Base-by-base conservation (phyloP, 2,113 vertebrate species). In the Glareola pratincola region DNA sequence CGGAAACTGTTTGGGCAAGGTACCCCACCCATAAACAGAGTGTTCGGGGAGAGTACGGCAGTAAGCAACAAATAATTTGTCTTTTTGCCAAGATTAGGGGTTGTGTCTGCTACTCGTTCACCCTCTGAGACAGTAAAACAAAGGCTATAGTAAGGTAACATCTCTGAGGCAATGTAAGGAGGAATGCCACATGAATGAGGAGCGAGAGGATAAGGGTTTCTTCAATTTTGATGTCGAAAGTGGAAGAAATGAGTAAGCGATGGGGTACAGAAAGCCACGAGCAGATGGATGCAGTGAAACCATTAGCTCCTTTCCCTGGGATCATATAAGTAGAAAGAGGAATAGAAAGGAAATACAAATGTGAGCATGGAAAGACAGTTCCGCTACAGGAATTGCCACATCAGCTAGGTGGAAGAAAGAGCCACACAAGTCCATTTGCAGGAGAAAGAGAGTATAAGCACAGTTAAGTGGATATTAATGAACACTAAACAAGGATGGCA, bases 391-490 rank as follows among this genome's bases (percentile, higher is more conserved):
- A 97, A 91, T 11, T 94, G 81, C 64, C 86, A 94, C 90, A 91
- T 94, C 73, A 90, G 60, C 71, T 80, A 94, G 74, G 92, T 91
- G 81, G 78, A 83, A 95, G 92, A 68, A 51, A 36, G 85, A 90
- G 74, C 92, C 45, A 81, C 2, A 6, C 80, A 94, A 94, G 90
- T 91, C 92, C 91, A 87, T 96, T 86, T 85, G 74, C 67, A 79
- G 60, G 47, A 94, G 69, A 92, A 94, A 93, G 88, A 82, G 29
- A 92, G 47, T 59, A 77, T 88, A 85, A 97, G 80, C 45, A 75
- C 30, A 90, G 76, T 79, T 94, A 88, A 48, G 94, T 94, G 97
- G 97, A 94, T 96, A 97, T 97, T 93, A 96, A 94, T 87, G 90
- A 96, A 94, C 2, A 1, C 92, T 96, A 96, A 97, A 97, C 93